Conservation (phyloP, 1,140 invertebrate species). For the Saxidomus purpurata region DNA sequence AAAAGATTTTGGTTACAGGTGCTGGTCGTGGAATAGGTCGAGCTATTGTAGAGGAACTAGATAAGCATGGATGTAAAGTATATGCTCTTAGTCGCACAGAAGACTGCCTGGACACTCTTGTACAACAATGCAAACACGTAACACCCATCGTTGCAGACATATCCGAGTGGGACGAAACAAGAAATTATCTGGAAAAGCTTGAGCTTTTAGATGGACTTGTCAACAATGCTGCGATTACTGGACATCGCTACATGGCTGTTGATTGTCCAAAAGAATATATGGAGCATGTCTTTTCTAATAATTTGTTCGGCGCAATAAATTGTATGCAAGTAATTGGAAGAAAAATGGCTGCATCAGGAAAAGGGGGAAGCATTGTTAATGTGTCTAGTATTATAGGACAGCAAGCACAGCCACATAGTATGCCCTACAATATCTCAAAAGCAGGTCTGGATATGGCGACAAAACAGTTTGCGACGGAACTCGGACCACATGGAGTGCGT, state of each 20-base stretch:
- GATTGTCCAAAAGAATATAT: neutral
- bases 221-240: conserved; percentile 87
- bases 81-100: conserved; percentile 35
- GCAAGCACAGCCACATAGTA: conserved; percentile 91
- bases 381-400: conserved; percentile 92
- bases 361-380: conserved; percentile 94
- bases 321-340: conserved; percentile 90
- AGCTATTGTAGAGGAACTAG: neutral
- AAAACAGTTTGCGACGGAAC: conserved; percentile 93
- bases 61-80: conserved; percentile 28
- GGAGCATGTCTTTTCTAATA: too few relatives aligned
- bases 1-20: conserved; percentile 47
- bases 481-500: conserved; percentile 94
- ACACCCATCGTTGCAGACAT: conserved; percentile 86
- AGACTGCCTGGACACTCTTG: neutral
- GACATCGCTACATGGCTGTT: too few relatives aligned
- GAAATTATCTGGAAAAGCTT: conserved; percentile 87
- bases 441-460: conserved; percentile 88
- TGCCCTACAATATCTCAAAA: conserved; percentile 90
- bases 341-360: conserved; percentile 90
- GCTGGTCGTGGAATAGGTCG: conserved; percentile 54
- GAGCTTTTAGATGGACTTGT: conserved; percentile 91
- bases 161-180: conserved; percentile 91
- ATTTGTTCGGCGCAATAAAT: conserved; percentile 94
- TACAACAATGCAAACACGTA: conserved; percentile 86